Percentiles rank a stretch among this genome's conserved stretches.
Evolutionary conservation across 2,888 invertebrate genomes (phyloP).

Genomic region (Lomographa bimaculata): DNA sequence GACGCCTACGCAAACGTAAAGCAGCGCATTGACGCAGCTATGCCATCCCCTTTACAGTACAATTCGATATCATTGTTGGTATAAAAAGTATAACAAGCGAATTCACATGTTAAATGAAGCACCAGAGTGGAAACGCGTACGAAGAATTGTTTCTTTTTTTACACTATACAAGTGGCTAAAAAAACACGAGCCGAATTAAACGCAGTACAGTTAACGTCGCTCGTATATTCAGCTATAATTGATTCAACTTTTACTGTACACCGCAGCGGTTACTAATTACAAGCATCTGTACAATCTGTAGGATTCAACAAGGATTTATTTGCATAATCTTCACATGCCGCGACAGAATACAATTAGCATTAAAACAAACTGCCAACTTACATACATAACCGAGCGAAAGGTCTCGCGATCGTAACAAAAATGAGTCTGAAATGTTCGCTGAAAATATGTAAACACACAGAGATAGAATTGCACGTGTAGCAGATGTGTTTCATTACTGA

Average conservation of each 20-base stretch:
- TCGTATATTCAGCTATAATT: constrained; percentile 16
- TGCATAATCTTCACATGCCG: constrained; percentile 46
- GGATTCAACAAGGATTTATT: constrained; percentile 39
- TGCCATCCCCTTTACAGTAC: constrained; percentile 38
- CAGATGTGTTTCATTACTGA: constrained; percentile 81
- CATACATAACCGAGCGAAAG: constrained; percentile 43
- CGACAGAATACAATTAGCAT: constrained; percentile 45
- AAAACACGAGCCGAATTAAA: constrained; percentile 16
- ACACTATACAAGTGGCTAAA: constrained; percentile 15
- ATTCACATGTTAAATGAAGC: constrained; percentile 43
- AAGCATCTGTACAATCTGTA: constrained; percentile 36
- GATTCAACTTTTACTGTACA: constrained; percentile 28
- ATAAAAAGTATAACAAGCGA: constrained; percentile 49
- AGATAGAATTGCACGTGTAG: constrained; percentile 66
- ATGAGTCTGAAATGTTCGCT: constrained; percentile 51
- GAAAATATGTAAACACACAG: constrained; percentile 58
- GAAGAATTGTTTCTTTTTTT: constrained; percentile 28
- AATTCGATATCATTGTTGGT: constrained; percentile 52
- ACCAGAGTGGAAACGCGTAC: constrained; percentile 27
- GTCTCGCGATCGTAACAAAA: constrained; percentile 50
- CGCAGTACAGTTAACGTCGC: constrained; percentile 21
- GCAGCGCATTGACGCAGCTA: constrained; percentile 38
- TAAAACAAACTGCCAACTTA: constrained; percentile 53
- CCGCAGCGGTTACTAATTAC: constrained; percentile 34
- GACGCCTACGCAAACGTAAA: constrained; percentile 50